Base-by-base conservation (phyloP, 2,797 vertebrate genomes). In the Coranthus polyacanthus region DNA sequence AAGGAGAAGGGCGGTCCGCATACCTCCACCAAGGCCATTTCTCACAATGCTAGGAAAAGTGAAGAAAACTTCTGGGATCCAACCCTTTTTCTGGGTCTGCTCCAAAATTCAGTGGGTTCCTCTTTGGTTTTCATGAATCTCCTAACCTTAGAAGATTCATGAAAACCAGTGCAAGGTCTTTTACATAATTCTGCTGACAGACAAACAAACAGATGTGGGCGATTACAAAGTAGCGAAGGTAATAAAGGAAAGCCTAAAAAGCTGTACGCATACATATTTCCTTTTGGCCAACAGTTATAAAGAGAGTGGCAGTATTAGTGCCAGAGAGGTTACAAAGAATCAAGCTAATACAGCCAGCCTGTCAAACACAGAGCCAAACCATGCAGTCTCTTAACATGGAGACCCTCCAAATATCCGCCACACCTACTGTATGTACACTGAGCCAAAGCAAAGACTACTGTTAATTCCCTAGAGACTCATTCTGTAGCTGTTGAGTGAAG, bases 331-430 rank as follows among this genome's bases (percentile, higher is more conserved):
- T 38, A 53, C 5, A 15, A 59, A 22, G 45, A 24, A 55, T 63
- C 59, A 50, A 18, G 66, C 61, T 55, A 51, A 54, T 42, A 55
- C 63, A 53, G 21, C 47, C 60, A 45, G 51, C 9, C 53, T 54
- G 32, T 64, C 53, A 59, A 32, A 78, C 51, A 29, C 51, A 29
- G 12, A 63, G 66, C 46, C 52, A 72, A 72, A 70, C 54, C 58
- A 60, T 66, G 66, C 38, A 75, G 59, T 62, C 38, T 52, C 12
- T 36, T 41, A 17, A 75, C 53, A 64, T n/a, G 51, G 37, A 78
- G 41, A 66, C 52, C 55, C 42, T 72, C 56, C 37, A 26, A 50
- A 59, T 44, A 49, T 42, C 38, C 18, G 26, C 2, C 74, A 72
- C 55, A 26, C 66, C 62, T 12, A 43, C 34, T 32, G 8, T 32